A percentile compares a stretch with the other conserved stretches of the same genome.
These are phyloP conservation scores for Candidula unifasciata DNA, from an alignment of 2,888 invertebrate genomes.

Conservation along the genomic window DNA sequence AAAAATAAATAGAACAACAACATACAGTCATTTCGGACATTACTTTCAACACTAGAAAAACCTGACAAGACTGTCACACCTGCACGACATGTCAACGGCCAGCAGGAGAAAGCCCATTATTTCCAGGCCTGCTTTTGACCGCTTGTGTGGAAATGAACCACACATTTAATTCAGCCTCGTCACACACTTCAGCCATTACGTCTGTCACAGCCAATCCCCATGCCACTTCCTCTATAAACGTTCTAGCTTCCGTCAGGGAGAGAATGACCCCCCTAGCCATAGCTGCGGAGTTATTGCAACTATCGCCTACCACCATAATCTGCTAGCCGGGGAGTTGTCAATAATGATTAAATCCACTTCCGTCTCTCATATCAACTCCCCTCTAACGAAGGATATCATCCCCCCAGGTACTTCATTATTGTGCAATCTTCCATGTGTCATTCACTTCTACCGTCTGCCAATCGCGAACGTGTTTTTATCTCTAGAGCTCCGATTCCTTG, in stretches of 20 bases:
- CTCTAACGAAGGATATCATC: no score
- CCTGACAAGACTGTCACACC: not conserved
- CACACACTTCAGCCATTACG: conserved; percentile 12
- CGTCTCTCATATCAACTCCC: not conserved
- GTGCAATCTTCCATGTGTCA: no score
- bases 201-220: not conserved
- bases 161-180: not conserved
- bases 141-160: not conserved
- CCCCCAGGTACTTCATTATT: no score
- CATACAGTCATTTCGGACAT: no score
- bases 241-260: not conserved
- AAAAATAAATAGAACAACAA: no score
- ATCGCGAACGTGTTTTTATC: no score
- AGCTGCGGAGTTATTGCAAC: not conserved
- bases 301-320: not conserved
- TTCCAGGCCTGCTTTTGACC: not conserved
- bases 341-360: conserved; percentile 19
- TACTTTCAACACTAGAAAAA: no score
- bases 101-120: not conserved
- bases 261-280: not conserved
- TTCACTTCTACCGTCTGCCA: no score
- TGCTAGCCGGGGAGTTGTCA: not conserved
- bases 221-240: conserved; percentile 20
- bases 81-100: not conserved
- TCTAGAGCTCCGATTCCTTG: no score